Percentiles rank a stretch among this genome's conserved stretches.
These are phyloP conservation scores for Anolis sagrei DNA, from an alignment of 2,113 vertebrate species.

Conservation along the genomic window DNA sequence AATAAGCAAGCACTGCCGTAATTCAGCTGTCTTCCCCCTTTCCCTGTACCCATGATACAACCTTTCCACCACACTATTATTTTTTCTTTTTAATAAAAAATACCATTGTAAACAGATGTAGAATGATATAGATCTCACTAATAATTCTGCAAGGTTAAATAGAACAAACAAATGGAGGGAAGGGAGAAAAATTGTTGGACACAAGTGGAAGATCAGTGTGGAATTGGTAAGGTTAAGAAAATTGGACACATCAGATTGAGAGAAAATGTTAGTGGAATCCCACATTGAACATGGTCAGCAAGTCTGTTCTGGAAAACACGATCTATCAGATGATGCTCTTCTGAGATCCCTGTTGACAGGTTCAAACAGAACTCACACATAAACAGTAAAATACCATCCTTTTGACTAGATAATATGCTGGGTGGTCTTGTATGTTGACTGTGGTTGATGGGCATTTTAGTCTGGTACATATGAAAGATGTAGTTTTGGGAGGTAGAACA, in stretches of 20 bases:
- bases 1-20: not conserved
- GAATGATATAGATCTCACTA: no score
- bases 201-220: no score
- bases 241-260: no score
- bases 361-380: not conserved
- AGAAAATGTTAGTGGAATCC: no score
- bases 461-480: not conserved
- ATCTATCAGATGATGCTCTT: not conserved
- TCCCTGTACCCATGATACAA: not conserved
- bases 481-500: not conserved
- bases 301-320: not conserved
- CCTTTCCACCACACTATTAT: not conserved
- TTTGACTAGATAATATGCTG: not conserved
- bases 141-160: no score
- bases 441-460: not conserved
- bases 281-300: not conserved
- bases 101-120: no score
- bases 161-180: no score
- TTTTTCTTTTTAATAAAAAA: no score
- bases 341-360: not conserved
- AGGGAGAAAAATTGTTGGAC: no score
- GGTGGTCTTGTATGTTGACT: not conserved
- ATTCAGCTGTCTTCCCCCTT: not conserved
- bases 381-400: not conserved
- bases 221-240: no score